Evolutionary conservation across 2,113 vertebrate genomes (phyloP), one percentile per base, ranked within the genome.

Genomic region (Scopus umbretta): DNA sequence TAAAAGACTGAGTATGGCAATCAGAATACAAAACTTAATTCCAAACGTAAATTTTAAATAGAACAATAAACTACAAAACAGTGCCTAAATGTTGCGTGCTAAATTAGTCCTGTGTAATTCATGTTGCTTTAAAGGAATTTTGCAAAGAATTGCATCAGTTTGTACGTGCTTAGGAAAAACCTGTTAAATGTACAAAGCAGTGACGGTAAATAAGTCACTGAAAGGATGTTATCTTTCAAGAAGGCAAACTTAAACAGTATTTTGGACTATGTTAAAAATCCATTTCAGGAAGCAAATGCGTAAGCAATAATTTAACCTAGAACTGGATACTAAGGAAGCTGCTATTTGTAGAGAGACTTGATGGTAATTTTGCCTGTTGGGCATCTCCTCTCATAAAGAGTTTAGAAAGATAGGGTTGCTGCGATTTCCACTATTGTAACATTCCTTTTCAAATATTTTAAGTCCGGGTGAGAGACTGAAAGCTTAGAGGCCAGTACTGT

Each of bases 271-370:
- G 32, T 65, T 91, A 78, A 68, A 76, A 76, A 79, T 67, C 19
- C 13, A 22, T 80, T 89, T 85, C 25, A 49, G 81, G 43, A 87
- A 92, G 49, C 88, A 94, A 90, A 80, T 14, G 3, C 2, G 0
- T 62, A 88, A 93, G 75, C 89, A 95, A 76, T 97, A 86, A 90
- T 79, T 74, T 62, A 66, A 45, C 53, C 26, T 68, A 70, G 72
- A 92, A 90, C 90, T 94, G 92, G 45, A 91, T 68, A 75, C 92
- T 92, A 62, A 97, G 79, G 38, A 86, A 92, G 93, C 92, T 93
- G 67, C 96, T 91, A 45, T 58, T 95, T 79, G 7, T 23, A n/a
- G 83, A 71, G 90, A 79, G 76, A 58, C 74, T 94, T 65, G 62
- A 67, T 75, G 26, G 61, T 94, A 79, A 61, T 72, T 87, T 75